These are phyloP conservation scores for Chiloscyllium plagiosum DNA, from an alignment of 2,113 vertebrate genomes.

Conservation along the genomic window DNA sequence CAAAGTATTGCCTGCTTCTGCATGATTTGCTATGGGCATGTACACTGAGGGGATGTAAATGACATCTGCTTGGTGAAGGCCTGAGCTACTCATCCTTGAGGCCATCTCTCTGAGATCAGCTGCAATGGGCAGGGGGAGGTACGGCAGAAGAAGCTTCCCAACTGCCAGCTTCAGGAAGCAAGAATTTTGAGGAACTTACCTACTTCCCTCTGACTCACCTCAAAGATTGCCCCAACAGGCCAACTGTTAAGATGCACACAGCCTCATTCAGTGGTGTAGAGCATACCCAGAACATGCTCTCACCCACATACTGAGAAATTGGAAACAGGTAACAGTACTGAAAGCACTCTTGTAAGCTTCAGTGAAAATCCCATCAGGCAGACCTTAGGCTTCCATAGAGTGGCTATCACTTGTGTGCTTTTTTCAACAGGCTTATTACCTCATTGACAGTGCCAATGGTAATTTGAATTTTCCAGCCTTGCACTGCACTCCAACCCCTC, in stretches of 20 bases:
- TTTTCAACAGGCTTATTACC: background rate
- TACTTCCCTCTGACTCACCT: background rate
- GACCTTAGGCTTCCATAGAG: background rate
- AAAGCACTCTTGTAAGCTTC: background rate
- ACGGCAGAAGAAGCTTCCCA: background rate
- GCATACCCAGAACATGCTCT: background rate
- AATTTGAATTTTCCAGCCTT: background rate
- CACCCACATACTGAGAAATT: background rate
- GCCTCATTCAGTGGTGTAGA: background rate
- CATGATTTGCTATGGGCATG: too few relatives aligned
- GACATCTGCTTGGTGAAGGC: too few relatives aligned
- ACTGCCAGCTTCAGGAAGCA: background rate
- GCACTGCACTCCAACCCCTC: background rate
- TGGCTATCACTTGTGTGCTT: background rate
- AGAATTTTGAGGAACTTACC: background rate
- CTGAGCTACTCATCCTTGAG: too few relatives aligned
- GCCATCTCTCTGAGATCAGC: background rate
- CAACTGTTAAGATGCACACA: background rate
- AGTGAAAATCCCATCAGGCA: background rate
- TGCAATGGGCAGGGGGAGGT: background rate
- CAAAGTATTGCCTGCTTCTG: too few relatives aligned
- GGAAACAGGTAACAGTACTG: background rate
- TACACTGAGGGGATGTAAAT: too few relatives aligned
- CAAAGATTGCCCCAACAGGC: background rate
- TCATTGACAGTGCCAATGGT: background rate